These are phyloP conservation scores for Drosophila serrata DNA, from an alignment of 1,140 invertebrate genomes.

Conservation along the genomic window DNA sequence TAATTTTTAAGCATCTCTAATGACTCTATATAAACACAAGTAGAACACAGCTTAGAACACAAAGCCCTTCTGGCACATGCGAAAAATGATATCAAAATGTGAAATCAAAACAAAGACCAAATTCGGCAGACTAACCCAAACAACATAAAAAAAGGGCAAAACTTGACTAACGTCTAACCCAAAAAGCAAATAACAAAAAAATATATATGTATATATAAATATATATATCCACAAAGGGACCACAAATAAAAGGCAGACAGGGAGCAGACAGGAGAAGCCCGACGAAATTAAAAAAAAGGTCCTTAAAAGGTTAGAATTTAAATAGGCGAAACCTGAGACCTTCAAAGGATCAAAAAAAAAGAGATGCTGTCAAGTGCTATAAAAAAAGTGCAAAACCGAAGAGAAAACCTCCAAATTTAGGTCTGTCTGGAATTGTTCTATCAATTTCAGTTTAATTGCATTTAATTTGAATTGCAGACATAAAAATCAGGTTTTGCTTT, in stretches of 20 bases:
- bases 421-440: slow-evolving; percentile 25
- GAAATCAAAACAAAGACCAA: slow-evolving; percentile 73
- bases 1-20: slow-evolving; percentile 9
- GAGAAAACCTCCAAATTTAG: slow-evolving; percentile 7
- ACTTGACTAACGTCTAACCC: slow-evolving; percentile 74
- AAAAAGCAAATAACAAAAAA: slow-evolving; percentile 28
- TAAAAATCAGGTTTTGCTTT: slow-evolving; percentile 29
- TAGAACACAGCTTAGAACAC: not conserved
- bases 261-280: slow-evolving; percentile 49
- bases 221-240: slow-evolving; percentile 17
- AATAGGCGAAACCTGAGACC: slow-evolving; percentile 48
- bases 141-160: slow-evolving; percentile 47
- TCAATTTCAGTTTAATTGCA: slow-evolving; percentile 74
- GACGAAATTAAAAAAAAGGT: slow-evolving; percentile 6
- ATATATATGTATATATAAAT: too few species aligned
- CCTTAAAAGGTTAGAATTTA: slow-evolving; percentile 27
- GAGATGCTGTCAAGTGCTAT: slow-evolving; percentile 52
- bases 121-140: slow-evolving; percentile 44
- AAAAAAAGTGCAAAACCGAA: not conserved
- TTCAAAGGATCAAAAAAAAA: slow-evolving; percentile 23
- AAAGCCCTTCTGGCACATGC: slow-evolving; percentile 31
- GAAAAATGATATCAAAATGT: slow-evolving; percentile 70
- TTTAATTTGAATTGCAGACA: slow-evolving; percentile 71
- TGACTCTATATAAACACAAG: slow-evolving; percentile 7
- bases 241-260: slow-evolving; percentile 57